Evolutionary conservation across 2,113 vertebrate species (phyloP).

Genomic region (Gulo gulo): DNA sequence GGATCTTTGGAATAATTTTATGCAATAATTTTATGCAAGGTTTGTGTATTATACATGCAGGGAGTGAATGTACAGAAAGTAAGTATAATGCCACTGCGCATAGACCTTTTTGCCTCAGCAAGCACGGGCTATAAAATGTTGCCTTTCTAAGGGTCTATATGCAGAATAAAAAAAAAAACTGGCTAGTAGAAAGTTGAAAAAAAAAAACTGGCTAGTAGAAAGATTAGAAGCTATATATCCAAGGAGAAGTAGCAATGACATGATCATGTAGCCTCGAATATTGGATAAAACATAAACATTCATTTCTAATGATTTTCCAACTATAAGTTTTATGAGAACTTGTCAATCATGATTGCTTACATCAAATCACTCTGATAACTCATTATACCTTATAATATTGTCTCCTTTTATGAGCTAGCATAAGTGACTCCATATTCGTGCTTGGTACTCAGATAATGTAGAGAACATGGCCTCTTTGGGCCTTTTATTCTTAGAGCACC

Average conservation of each 20-base stretch:
- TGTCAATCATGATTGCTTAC: background rate
- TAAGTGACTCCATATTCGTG: background rate
- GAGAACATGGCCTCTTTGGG: background rate
- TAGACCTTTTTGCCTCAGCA: background rate
- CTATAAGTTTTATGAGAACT: background rate
- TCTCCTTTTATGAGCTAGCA: background rate
- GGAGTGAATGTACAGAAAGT: background rate
- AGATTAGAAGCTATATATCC: background rate
- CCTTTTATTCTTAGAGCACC: background rate
- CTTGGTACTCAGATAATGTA: background rate
- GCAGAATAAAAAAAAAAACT: background rate
- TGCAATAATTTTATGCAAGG: background rate
- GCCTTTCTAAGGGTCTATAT: background rate
- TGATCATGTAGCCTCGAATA: background rate
- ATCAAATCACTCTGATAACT: background rate
- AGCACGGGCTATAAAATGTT: background rate
- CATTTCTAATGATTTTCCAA: background rate
- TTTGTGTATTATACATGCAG: background rate
- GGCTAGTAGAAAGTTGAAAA: background rate
- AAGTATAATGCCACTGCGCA: background rate
- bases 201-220: background rate
- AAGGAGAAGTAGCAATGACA: background rate
- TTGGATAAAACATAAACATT: background rate
- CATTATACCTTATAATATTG: background rate
- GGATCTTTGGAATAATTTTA: background rate